A percentile compares a stretch with the other conserved stretches of the same genome.
These are phyloP conservation scores for Anoura caudifer DNA, from an alignment of 2,113 vertebrate species.

Conservation along the genomic window DNA sequence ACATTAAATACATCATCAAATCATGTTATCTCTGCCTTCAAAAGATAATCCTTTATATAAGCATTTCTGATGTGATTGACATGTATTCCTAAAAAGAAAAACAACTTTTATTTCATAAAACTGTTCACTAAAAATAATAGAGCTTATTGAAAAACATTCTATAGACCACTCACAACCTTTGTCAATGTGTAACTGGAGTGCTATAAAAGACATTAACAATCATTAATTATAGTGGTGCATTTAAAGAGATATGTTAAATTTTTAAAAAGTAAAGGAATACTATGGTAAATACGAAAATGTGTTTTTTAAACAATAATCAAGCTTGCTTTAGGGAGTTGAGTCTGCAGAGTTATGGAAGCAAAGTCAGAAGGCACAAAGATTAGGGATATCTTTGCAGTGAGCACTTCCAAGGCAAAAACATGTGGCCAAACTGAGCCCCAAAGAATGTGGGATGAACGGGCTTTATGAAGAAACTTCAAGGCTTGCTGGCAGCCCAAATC, in stretches of 20 bases:
- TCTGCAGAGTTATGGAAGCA: neutral
- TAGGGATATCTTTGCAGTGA: neutral
- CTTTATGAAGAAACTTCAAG: neutral
- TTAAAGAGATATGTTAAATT: neutral
- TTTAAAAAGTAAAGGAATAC: neutral
- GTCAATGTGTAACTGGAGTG: neutral
- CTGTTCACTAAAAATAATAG: neutral
- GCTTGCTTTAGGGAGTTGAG: neutral
- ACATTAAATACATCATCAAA: neutral
- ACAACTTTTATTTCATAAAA: neutral
- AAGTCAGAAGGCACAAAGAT: neutral
- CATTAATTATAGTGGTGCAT: neutral
- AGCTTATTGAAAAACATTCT: neutral
- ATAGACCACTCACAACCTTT: neutral
- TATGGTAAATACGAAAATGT: neutral
- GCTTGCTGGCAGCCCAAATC: neutral
- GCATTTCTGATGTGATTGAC: neutral
- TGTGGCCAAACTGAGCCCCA: neutral
- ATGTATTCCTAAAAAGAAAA: neutral
- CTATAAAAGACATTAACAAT: conserved; percentile 3
- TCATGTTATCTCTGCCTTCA: neutral
- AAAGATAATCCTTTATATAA: neutral
- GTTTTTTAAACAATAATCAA: neutral
- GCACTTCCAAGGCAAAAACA: neutral
- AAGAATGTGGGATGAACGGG: neutral